A percentile compares a stretch with the other conserved stretches of the same genome.
Evolutionary conservation across 2,797 vertebrate genomes (phyloP).

Genomic region (Cheirogaleus major): DNA sequence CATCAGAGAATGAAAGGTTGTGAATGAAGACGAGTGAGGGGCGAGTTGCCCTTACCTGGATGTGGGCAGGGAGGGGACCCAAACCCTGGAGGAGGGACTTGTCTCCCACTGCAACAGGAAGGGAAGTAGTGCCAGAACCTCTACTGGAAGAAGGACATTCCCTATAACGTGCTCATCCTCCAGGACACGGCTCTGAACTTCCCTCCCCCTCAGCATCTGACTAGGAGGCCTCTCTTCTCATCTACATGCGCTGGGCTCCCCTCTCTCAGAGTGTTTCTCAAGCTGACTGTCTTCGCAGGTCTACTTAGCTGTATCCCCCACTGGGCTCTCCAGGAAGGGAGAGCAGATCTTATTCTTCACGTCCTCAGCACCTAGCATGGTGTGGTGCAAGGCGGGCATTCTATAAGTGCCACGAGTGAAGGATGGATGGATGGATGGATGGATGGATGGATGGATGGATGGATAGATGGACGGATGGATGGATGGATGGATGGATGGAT

Average conservation of each 20-base stretch:
- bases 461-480: accelerated
- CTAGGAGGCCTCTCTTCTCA: not conserved
- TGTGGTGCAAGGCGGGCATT: not conserved
- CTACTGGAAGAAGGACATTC: not conserved
- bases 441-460: accelerated
- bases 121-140: not conserved
- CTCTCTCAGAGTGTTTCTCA: not conserved
- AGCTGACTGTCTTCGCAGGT: not conserved
- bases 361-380: not conserved
- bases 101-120: not conserved
- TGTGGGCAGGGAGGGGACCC: not conserved
- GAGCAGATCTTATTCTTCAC: not conserved
- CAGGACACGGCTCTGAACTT: not conserved
- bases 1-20: not conserved
- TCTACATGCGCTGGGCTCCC: not conserved
- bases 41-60: not conserved
- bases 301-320: not conserved
- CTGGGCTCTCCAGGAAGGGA: not conserved
- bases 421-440: not conserved
- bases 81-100: not conserved
- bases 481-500: accelerated
- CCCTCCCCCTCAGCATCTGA: not conserved
- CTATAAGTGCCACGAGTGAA: not conserved
- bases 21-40: not conserved
- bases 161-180: not conserved